Evolutionary conservation across 2,797 vertebrate genomes (phyloP), one percentile per base, ranked within the genome.

Genomic region (Sphenodon punctatus): DNA sequence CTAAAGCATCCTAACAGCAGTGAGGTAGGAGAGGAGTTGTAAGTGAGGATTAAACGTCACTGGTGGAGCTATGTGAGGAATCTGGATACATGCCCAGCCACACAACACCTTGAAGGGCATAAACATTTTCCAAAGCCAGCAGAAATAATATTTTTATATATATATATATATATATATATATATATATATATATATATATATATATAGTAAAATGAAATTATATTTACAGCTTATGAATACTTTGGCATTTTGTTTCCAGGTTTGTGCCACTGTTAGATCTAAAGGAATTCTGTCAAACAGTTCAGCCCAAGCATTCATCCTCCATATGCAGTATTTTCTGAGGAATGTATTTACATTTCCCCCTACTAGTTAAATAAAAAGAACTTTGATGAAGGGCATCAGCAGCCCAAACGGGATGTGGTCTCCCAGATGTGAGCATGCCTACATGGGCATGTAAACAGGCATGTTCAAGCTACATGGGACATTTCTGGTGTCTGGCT

Each of bases 361-460:
- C 79, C 36, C 36, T 64, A 42, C 32, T 69, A 66, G 60, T 45
- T 82, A 68, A 82, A 66, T 46, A 16, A 51, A 30, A 78, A 75
- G 51, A 30, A 56, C 51, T n/a, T 66, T 17, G 60, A 69, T 27
- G 55, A 56, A 23, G 23, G 23, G 41, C 10, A 43, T 43, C 51
- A 55, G 16, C 11, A 55, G 30, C 27, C n/a, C 27, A 17, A 55
- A 32, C 10, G 32, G 17, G 27, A 30, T 32, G 51, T 32, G 51
- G 5, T 32, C 16, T 19, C 30, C 32, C 51, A 55, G 16, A 55
- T 16, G 27, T 53, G 27, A 53, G 27, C 27, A 30, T 17, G 27
- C 13, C 51, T 53, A 16, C 27, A 16, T 32, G 17, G 55, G 27
- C 27, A 55, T 32, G n/a, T 15, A 32, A 55, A 32, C 15, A 53